These are phyloP conservation scores for Hemiscyllium ocellatum DNA, from an alignment of 2,113 vertebrate genomes.

Conservation along the genomic window DNA sequence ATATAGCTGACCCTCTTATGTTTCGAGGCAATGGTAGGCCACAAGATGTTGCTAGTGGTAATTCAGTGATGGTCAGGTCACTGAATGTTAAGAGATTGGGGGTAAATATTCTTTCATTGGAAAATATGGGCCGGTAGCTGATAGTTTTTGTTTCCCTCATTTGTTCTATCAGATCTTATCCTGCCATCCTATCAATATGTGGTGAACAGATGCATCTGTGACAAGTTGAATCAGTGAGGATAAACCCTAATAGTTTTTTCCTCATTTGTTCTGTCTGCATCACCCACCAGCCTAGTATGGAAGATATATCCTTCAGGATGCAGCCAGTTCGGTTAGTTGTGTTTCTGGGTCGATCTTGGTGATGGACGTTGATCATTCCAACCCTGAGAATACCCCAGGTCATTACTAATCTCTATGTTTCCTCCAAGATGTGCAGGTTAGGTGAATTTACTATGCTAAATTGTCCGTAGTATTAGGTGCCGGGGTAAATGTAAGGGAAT, in stretches of 20 bases:
- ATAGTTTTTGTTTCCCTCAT: too few species aligned
- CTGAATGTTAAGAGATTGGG: background rate
- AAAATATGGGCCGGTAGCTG: background rate
- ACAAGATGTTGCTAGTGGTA: background rate
- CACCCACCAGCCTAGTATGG: background rate
- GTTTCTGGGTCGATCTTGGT: background rate
- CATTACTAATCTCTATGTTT: background rate
- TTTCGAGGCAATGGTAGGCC: background rate
- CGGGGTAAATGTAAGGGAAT: too few species aligned
- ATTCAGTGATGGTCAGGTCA: background rate
- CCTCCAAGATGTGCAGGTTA: background rate
- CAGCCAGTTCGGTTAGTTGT: background rate
- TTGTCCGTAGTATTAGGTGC: too few species aligned
- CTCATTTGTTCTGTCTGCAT: background rate
- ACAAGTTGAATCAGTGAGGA: background rate
- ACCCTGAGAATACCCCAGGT: too few species aligned
- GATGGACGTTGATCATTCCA: background rate
- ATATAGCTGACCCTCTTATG: background rate
- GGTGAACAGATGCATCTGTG: background rate
- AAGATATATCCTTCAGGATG: background rate
- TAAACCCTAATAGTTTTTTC: background rate
- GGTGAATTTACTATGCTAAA: too few species aligned
- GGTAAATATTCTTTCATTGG: background rate
- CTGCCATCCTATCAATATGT: background rate
- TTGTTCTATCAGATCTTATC: too few species aligned